Evolutionary conservation across 2,888 invertebrate species (phyloP).

Genomic region (Diadegma fenestrale): DNA sequence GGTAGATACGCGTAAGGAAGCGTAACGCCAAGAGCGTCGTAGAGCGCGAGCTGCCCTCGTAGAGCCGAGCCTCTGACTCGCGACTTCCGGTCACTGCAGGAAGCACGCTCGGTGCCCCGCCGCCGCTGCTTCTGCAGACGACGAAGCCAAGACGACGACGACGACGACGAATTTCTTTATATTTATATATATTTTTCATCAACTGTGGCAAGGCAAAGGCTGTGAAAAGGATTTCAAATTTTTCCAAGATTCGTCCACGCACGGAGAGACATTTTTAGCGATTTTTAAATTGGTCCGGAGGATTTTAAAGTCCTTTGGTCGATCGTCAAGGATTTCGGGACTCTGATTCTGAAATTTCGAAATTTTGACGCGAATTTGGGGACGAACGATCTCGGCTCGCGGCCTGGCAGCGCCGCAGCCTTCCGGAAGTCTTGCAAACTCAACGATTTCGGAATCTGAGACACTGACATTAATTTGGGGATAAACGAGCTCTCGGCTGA

Average conservation of each 20-base stretch:
- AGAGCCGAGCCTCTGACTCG: constrained; percentile 84
- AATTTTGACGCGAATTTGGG: background rate
- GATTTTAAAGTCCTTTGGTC: background rate
- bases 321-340: background rate
- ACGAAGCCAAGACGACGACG: constrained; percentile 49
- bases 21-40: constrained; percentile 80
- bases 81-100: constrained; percentile 85
- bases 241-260: background rate
- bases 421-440: background rate
- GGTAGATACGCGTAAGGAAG: constrained; percentile 80
- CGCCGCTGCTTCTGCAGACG: constrained; percentile 67
- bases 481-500: background rate
- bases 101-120: constrained; percentile 83
- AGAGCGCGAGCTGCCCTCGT: constrained; percentile 69
- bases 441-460: background rate
- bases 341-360: background rate
- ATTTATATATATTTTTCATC: background rate
- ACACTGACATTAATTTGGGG: background rate
- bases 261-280: background rate
- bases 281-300: background rate
- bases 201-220: background rate
- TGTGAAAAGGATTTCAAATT: background rate
- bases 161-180: constrained; percentile 27
- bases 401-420: no score
- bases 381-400: background rate